Base-by-base conservation (phyloP, 2,113 vertebrate species). In the Chionodraco myersi region DNA sequence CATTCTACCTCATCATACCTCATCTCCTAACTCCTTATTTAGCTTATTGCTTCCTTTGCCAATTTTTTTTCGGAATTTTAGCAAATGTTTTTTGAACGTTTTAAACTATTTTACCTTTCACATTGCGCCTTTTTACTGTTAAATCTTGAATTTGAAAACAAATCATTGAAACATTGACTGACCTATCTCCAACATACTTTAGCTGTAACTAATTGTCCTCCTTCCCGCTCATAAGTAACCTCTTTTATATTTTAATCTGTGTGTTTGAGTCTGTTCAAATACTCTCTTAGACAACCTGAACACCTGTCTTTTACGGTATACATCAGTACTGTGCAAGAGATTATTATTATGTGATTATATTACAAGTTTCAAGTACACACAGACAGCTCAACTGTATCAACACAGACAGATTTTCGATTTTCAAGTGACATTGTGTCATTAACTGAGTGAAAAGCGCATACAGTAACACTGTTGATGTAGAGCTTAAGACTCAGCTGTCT, bases 401-500 rank as follows among this genome's bases (percentile, higher is more conserved):
- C 77, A 70, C 34, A 16, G 51, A 34, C 30, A 79, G 75, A 73
- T 85, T 89, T 72, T 70, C 56, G 82, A 81, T 81, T 83, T 7
- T 45, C 64, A 72, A 89, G 72, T 80, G 83, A 84, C 82, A 87
- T 62, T 78, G 85, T 86, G 81, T 86, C 83, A 86, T 64, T 88
- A 88, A 87, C 30, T 1, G 68, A 83, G 23, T 44, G 64, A 75
- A 67, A 77, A 64, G 58, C 26, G 6, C 16, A 67, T 21, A 49
- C 52, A 74, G 44, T 83, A 77, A 79, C 68, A 72, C 58, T 80
- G 83, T 87, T 90, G 86, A 86, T 70, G 74, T 49, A 58, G 66
- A 74, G 83, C 86, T 88, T 67, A 77, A 80, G 66, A 75, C 83
- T 84, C 74, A 56, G 82, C 75, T 74, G 65, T 36, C 76, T 69